A percentile compares a stretch with the other conserved stretches of the same genome.
phyloP scores from a whole-genome alignment of 2,113 vertebrate species.

The Cathartes aura region DNA sequence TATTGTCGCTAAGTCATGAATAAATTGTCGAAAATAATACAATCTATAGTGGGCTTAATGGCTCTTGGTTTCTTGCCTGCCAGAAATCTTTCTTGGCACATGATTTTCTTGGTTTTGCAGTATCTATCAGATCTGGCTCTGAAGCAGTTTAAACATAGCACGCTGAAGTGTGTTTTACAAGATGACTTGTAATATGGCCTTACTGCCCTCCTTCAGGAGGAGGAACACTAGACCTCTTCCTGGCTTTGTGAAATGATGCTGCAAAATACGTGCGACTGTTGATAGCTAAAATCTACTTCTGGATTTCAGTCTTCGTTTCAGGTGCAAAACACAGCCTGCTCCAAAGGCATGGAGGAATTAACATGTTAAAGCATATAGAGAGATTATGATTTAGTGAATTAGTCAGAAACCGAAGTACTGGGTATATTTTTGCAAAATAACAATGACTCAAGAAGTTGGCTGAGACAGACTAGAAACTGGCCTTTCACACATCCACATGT shows the following conservation, averaged over 20 bases:
- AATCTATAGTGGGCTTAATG: background rate
- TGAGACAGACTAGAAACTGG: background rate
- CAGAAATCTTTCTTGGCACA: background rate
- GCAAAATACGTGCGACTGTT: fast-evolving
- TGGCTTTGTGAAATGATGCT: background rate
- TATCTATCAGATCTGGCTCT: background rate
- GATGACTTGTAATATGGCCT: background rate
- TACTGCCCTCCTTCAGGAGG: background rate
- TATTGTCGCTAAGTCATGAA: background rate
- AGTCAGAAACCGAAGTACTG: background rate
- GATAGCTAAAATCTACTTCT: background rate
- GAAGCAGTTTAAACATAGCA: background rate
- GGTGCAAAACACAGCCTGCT: background rate
- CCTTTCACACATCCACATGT: background rate
- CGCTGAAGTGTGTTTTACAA: background rate
- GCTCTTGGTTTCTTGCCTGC: background rate
- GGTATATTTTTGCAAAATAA: background rate
- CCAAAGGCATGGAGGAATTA: background rate
- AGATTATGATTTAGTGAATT: background rate
- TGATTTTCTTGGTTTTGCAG: background rate
- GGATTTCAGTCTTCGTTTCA: background rate
- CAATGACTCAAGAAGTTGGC: background rate
- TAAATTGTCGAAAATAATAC: background rate
- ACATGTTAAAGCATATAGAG: background rate
- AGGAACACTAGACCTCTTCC: background rate